Evolutionary conservation across 2,888 invertebrate genomes (phyloP), one percentile per base, ranked within the genome.

Genomic region (Pimpla rufipes): DNA sequence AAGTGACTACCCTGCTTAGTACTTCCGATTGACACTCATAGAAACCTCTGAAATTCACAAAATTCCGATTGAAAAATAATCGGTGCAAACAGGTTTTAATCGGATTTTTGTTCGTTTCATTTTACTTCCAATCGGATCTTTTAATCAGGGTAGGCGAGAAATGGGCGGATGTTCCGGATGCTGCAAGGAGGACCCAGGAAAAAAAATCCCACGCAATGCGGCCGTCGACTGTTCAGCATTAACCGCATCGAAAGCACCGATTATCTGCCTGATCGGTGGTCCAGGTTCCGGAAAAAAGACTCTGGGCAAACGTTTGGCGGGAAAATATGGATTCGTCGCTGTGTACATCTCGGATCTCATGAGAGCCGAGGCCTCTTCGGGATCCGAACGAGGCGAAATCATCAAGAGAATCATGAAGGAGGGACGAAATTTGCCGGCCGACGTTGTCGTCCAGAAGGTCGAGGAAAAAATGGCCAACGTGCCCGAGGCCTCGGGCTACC

Each of bases 221-320:
- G 80, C 79, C 16, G 59, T 83, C n/a, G 82, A 82, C 74, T 81
- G 76, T 23, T 40, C 82, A 10, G 18, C 23, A 21, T 67, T 74
- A 40, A 47, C 29, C 16, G 37, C 42, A 29, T 71, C 52, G 1
- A 74, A 64, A 37, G 85, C 71, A 4, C 80, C 87, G 23, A 88
- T 90, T 50, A 86, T 90, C 55, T 89, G 88, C 70, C n/a, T 90
- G 55, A 81, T 90, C 75, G 89, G 88, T 35, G 88, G 87, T 16
- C 88, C 89, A 0, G 87, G 88, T 0, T 77, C 79, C 2, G 88
- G 86, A 1, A 90, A 90, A 77, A 85, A 59, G 37, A 84, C 84
- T 0, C 21, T 90, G 11, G 85, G 86, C 6, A 83, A 78, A 45
- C 86, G 83, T 71, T 62, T 90, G n/a, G 81, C 87, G 0, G 7